Evolutionary conservation across 2,888 invertebrate species (phyloP).

Genomic region (Chrysolina haemoptera): DNA sequence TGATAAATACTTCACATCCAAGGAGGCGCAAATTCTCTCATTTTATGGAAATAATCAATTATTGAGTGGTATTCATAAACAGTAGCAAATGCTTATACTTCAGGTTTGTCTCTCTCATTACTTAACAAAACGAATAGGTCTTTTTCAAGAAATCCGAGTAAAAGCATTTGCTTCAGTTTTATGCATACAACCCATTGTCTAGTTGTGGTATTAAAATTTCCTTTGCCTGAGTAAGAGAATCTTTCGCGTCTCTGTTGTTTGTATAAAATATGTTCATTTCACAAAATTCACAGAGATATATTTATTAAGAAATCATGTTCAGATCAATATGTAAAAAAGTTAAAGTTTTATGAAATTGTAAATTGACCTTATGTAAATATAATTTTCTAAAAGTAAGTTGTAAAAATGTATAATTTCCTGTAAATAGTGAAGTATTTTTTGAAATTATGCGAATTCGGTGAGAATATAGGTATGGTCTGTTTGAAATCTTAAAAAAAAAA

Average conservation of each 20-base stretch:
- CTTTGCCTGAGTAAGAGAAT: neutral
- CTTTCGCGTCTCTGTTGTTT: slow-evolving; percentile 24
- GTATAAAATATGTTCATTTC: slow-evolving; percentile 47
- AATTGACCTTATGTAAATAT: slow-evolving; percentile 48
- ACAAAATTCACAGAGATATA: slow-evolving; percentile 44
- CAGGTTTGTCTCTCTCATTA: too few relatives aligned
- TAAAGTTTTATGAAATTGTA: slow-evolving; percentile 41
- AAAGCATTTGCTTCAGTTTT: too few relatives aligned
- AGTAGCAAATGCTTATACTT: too few relatives aligned
- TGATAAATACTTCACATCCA: slow-evolving; percentile 40
- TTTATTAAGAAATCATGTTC: slow-evolving; percentile 42
- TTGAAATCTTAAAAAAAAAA: slow-evolving; percentile 39
- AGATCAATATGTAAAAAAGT: slow-evolving; percentile 45
- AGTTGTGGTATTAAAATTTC: neutral
- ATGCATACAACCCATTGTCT: too few relatives aligned
- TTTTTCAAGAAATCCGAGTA: too few relatives aligned
- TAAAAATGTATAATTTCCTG: slow-evolving; percentile 54
- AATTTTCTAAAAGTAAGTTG: slow-evolving; percentile 46
- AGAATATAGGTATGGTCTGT: slow-evolving; percentile 44
- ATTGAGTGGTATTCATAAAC: too few relatives aligned
- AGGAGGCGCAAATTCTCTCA: slow-evolving; percentile 5
- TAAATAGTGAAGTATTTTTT: slow-evolving; percentile 57
- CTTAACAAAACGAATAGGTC: too few relatives aligned
- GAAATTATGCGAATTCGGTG: slow-evolving; percentile 54
- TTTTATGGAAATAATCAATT: neutral